Base-by-base conservation (phyloP, 2,888 invertebrate genomes). In the Dicyrtoma fusca region DNA sequence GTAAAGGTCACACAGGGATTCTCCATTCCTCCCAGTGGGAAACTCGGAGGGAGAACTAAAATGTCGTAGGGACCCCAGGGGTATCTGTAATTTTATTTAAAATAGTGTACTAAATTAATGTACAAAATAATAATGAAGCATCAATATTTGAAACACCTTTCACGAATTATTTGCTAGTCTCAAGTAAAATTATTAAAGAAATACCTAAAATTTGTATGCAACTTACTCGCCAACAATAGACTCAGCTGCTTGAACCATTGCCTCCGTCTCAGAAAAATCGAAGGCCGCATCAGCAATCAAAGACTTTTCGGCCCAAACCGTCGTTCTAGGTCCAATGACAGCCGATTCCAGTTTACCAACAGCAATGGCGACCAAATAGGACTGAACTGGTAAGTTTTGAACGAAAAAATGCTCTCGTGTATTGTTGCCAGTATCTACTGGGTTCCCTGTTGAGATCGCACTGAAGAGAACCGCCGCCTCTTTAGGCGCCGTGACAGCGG, bases 1-100 rank as follows among this genome's bases (percentile, higher is more conserved):
- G 95, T 91, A 84, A 97, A 97, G 0, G 96, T 97, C 62, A 97
- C 84, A 83, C 96, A 96, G 0, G 97, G 97, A 86, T 97, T 97
- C 84, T 97, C 97, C 97, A 97, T 97, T 21, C 97, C 97, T 0
- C 97, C 97, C 83, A 89, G 96, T 0, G 97, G 95, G 86, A 97
- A 97, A 77, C 92, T 91, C 0, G 96, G 94, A 0, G 97, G 97
- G 82, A 97, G 87, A 49, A 97, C 92, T 47, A 97, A 85, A 73
- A 92, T 82, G 84, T 97, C 96, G 84, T 97, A 97, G 79, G 89
- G 88, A 8, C 90, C 90, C 96, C 96, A 96, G 68, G 92, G 91
- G 83, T 97, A 96, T 0, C 91, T 90, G n/a, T 90, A 19, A 55
- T 55, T 23, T 17, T 17, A 19, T 1, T 66, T 21, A 13, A 55